Base-by-base conservation (phyloP, 2,888 invertebrate species). In the Diogma glabrata region DNA sequence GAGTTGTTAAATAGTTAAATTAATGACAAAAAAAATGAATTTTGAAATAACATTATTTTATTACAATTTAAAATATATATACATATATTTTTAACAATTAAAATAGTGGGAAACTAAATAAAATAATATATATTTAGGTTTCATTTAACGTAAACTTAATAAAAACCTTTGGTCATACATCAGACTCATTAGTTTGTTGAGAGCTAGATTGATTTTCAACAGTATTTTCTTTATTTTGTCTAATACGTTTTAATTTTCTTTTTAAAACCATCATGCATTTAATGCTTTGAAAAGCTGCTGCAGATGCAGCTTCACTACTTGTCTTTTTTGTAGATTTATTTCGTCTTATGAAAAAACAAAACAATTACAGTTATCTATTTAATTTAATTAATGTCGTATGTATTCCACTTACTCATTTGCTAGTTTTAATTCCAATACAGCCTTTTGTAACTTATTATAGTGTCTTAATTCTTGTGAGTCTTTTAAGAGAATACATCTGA, bases 221-320 rank as follows among this genome's bases (percentile, higher is more conserved):
- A n/a, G 22, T 3, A 17, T 46, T 24, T 16, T 24, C 23, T 46
- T 46, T 46, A 26, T 24, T 46, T 53, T 67, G 67, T 5, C 70
- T 69, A 55, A 70, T 70, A 3, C 70, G 67, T 56, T 67, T 67
- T 30, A 70, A 60, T 59, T 70, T 70, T 3, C 70, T 63, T 55
- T 70, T 70, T 10, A 70, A 57, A 47, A 68, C 66, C 67, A 70
- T 69, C 58, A 57, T 57, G 67, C 69, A 70, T 60, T 70, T 70
- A 24, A 70, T 68, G 51, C 70, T 69, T 57, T 70, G 70, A 57
- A 67, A 70, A 28, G 70, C 65, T 56, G 65, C 68, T 14, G 66
- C 64, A 10, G 70, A 68, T 6, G 60, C 60, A 38, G 61, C 64
- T 46, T 65, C 65, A 1, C 58, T 59, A 3, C 58, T 55, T 3